These are phyloP conservation scores for Kuschelorhynchus macadamiae DNA, from an alignment of 2,888 invertebrate genomes.

Conservation along the genomic window DNA sequence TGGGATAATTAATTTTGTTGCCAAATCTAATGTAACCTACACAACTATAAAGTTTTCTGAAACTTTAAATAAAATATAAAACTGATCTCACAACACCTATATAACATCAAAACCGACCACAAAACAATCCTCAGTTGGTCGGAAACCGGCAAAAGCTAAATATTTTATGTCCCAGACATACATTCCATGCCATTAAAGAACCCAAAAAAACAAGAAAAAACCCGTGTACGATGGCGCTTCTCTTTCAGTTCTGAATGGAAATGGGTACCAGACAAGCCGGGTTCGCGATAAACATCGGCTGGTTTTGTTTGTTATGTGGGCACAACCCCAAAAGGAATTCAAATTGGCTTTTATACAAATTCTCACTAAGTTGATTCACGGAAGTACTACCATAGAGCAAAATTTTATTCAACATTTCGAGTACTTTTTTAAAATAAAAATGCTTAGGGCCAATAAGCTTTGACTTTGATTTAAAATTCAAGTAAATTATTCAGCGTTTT, in stretches of 20 bases:
- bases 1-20: too few species aligned
- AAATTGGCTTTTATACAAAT: slow-evolving; percentile 42
- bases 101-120: slow-evolving; percentile 1
- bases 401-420: not conserved
- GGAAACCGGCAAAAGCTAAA: slow-evolving; percentile 14
- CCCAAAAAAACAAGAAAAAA: slow-evolving; percentile 25
- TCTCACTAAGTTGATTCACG: slow-evolving; percentile 22
- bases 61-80: too few species aligned
- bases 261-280: slow-evolving; percentile 26
- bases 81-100: too few species aligned
- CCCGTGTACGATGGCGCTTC: slow-evolving; percentile 34
- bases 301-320: slow-evolving; percentile 38
- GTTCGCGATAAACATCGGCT: slow-evolving; percentile 39
- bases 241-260: slow-evolving; percentile 34
- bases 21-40: too few species aligned
- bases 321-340: slow-evolving; percentile 40
- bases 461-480: too few species aligned
- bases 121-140: slow-evolving; percentile 11
- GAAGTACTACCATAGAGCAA: not conserved
- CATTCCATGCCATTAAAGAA: slow-evolving; percentile 32
- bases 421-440: too few species aligned
- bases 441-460: too few species aligned
- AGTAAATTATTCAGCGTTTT: too few species aligned
- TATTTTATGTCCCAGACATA: slow-evolving; percentile 26
- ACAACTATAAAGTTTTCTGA: too few species aligned